Evolutionary conservation across 2,888 invertebrate species (phyloP).

Genomic region (Invenusta paracnida): DNA sequence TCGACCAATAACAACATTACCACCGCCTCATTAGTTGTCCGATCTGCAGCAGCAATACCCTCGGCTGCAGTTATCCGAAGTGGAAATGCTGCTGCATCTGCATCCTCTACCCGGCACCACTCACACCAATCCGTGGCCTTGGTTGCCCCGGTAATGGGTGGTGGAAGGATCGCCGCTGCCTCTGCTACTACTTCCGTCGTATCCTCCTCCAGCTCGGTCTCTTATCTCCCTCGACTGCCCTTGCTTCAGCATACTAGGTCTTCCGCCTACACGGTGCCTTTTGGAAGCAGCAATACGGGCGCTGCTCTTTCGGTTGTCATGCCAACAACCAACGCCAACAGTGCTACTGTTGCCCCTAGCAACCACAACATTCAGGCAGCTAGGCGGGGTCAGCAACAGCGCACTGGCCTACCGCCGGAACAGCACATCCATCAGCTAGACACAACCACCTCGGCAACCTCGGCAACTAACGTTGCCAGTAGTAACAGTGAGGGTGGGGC

Average conservation of each 20-base stretch:
- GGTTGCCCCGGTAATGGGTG: neutral
- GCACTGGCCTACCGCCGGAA: too few species aligned
- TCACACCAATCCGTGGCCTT: neutral
- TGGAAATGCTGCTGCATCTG: neutral
- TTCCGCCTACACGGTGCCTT: neutral
- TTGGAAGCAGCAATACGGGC: neutral
- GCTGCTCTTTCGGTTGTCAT: neutral
- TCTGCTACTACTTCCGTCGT: neutral
- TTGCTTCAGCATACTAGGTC: neutral
- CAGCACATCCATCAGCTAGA: too few species aligned
- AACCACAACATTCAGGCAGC: too few species aligned
- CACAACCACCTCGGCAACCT: too few species aligned
- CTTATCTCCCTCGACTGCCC: neutral
- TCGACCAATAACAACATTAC: neutral
- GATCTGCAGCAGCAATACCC: too few species aligned
- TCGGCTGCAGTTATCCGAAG: neutral
- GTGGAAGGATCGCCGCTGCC: neutral
- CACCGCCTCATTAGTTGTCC: neutral
- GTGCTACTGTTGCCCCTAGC: too few species aligned
- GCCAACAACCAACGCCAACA: too few species aligned
- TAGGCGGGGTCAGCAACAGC: too few species aligned
- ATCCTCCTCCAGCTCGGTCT: neutral
- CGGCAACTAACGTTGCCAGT: too few species aligned
- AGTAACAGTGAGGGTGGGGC: too few species aligned
- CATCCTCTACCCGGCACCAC: neutral